Percentiles rank a stretch among this genome's conserved stretches.
These are phyloP conservation scores for Vollenhovia emeryi DNA, from an alignment of 1,140 invertebrate species.

Conservation along the genomic window DNA sequence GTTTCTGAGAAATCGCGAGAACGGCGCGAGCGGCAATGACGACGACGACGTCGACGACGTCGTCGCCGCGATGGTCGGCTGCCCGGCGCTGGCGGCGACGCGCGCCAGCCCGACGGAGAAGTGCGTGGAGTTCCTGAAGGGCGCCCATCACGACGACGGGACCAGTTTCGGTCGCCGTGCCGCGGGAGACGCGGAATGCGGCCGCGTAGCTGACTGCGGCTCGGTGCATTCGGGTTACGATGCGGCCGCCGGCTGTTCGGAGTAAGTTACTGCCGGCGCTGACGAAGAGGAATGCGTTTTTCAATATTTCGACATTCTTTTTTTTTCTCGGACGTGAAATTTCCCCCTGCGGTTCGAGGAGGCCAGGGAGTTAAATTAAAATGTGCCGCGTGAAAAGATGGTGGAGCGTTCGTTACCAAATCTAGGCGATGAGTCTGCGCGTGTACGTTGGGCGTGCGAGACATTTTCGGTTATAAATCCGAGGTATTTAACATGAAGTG, in stretches of 20 bases:
- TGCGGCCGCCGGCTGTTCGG: constrained; percentile 50
- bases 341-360: neutral
- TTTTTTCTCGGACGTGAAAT: neutral
- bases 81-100: constrained; percentile 73
- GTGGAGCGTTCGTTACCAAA: neutral
- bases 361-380: neutral
- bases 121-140: constrained; percentile 82
- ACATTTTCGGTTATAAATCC: neutral
- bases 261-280: constrained; percentile 58
- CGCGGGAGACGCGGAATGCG: constrained; percentile 56
- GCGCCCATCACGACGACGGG: constrained; percentile 72
- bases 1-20: constrained; percentile 72
- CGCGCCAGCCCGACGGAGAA: constrained; percentile 83
- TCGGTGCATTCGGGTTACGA: constrained; percentile 71
- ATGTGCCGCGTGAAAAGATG: neutral
- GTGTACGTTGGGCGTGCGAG: neutral
- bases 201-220: constrained; percentile 60
- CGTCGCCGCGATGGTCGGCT: constrained; percentile 58
- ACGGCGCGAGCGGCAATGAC: constrained; percentile 47
- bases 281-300: neutral
- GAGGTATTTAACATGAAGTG: neutral
- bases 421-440: neutral
- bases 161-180: constrained; percentile 62
- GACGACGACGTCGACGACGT: constrained; percentile 52
- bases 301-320: neutral